Conservation (phyloP, 2,113 vertebrate genomes). For the Equus przewalskii region DNA sequence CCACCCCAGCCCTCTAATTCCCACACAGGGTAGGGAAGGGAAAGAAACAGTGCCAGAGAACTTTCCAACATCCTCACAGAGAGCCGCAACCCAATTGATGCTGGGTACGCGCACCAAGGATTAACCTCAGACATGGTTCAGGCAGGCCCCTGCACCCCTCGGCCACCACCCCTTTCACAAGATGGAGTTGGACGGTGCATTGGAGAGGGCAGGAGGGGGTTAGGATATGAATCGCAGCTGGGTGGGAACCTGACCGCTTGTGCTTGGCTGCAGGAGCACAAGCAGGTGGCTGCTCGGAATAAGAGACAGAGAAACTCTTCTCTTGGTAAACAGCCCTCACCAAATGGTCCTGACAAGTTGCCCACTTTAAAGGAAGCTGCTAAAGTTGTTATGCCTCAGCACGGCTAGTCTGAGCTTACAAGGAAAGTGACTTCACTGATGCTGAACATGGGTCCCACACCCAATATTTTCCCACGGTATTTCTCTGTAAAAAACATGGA, state of each 20-base stretch:
- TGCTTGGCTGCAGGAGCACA: background rate
- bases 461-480: background rate
- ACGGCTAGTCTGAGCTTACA: background rate
- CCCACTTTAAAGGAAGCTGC: slow-evolving; percentile 55
- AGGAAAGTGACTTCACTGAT: slow-evolving; percentile 12
- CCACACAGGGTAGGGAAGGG: background rate
- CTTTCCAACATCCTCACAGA: slow-evolving; percentile 54
- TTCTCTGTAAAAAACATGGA: background rate
- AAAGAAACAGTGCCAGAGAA: background rate
- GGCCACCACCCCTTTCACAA: slow-evolving; percentile 7
- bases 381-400: background rate
- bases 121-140: slow-evolving; percentile 68
- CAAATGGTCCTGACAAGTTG: background rate
- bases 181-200: slow-evolving; percentile 73
- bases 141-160: slow-evolving; percentile 44
- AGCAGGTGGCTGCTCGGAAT: background rate
- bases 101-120: slow-evolving; percentile 51
- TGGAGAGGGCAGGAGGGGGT: slow-evolving; percentile 46
- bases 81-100: slow-evolving; percentile 57
- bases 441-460: background rate
- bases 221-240: background rate
- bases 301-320: background rate
- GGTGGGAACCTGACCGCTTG: background rate
- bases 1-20: background rate
- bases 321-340: background rate